phyloP scores from a whole-genome alignment of 2,888 invertebrate genomes.

The Limulus polyphemus region DNA sequence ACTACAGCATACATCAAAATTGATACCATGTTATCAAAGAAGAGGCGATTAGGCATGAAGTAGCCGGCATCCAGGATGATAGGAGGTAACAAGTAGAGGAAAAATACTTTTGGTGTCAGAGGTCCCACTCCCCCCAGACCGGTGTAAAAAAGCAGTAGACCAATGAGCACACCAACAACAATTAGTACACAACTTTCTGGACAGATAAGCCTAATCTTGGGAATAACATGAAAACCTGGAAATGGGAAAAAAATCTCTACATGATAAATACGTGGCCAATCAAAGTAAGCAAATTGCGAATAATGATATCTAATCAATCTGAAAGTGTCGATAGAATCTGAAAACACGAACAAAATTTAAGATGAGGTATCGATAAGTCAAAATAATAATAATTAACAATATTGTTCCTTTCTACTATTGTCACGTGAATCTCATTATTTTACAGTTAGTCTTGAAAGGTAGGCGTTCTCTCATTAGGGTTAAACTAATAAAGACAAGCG shows the following conservation, averaged over 20 bases:
- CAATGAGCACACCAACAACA: conserved; percentile 85
- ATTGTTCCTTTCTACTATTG: too few species aligned
- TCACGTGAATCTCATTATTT: too few species aligned
- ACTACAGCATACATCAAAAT: conserved; percentile 90
- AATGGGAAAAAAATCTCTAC: conserved; percentile 43
- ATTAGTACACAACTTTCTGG: conserved; percentile 95
- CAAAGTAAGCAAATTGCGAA: too few species aligned
- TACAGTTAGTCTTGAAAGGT: too few species aligned
- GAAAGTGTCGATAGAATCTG: too few species aligned
- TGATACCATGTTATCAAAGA: conserved; percentile 95
- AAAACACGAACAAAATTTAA: too few species aligned
- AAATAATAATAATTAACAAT: too few species aligned
- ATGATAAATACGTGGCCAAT: too few species aligned
- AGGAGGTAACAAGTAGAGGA: conserved; percentile 93
- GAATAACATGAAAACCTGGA: conserved; percentile 82
- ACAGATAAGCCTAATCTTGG: conserved; percentile 77
- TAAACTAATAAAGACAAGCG: too few species aligned
- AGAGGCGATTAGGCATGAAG: conserved; percentile 90
- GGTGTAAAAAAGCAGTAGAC: conserved; percentile 59
- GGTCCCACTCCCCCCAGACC: conserved; percentile 40
- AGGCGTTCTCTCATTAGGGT: too few species aligned
- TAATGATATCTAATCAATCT: too few species aligned
- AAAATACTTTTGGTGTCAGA: conserved; percentile 87
- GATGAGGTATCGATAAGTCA: too few species aligned
- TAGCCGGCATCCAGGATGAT: conserved; percentile 97